Evolutionary conservation across 2,113 vertebrate species (phyloP).

Genomic region (Agapornis roseicollis): DNA sequence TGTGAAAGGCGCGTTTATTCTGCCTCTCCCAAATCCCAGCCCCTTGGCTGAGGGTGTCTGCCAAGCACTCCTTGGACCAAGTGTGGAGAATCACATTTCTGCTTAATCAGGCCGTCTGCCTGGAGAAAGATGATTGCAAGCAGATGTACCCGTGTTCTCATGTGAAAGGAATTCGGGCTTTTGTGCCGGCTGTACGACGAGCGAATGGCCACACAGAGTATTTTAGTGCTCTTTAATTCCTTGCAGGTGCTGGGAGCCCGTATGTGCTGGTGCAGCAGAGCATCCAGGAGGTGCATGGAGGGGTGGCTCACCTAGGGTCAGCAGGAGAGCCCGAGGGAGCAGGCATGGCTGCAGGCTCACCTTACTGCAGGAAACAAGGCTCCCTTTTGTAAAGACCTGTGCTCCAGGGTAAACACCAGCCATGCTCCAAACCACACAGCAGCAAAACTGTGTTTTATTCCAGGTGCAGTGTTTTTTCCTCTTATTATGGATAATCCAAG

Average conservation of each 20-base stretch:
- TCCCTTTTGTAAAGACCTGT: background rate
- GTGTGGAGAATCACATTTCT: conserved; percentile 51
- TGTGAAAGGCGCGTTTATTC: conserved; percentile 52
- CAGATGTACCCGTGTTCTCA: conserved; percentile 56
- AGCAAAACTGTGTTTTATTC: background rate
- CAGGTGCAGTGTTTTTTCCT: background rate
- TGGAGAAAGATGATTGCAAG: conserved; percentile 58
- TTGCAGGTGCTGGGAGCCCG: conserved; percentile 11
- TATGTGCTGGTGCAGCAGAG: background rate
- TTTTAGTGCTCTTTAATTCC: conserved; percentile 7
- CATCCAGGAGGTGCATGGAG: background rate
- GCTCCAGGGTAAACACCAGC: background rate
- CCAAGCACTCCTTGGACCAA: background rate
- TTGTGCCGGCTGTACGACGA: background rate
- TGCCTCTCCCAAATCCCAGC: background rate
- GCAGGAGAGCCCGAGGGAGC: background rate
- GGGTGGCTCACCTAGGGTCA: background rate
- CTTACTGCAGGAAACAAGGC: background rate
- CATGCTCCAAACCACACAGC: accelerated
- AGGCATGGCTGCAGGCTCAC: background rate
- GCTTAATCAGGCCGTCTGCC: conserved; percentile 19
- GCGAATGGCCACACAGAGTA: background rate
- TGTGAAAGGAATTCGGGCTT: conserved; percentile 50
- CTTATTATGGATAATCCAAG: background rate
- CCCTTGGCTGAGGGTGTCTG: background rate